Evolutionary conservation across 1,140 invertebrate genomes (phyloP), one percentile per base, ranked within the genome.

Genomic region (Trypoxylus dichotomus): DNA sequence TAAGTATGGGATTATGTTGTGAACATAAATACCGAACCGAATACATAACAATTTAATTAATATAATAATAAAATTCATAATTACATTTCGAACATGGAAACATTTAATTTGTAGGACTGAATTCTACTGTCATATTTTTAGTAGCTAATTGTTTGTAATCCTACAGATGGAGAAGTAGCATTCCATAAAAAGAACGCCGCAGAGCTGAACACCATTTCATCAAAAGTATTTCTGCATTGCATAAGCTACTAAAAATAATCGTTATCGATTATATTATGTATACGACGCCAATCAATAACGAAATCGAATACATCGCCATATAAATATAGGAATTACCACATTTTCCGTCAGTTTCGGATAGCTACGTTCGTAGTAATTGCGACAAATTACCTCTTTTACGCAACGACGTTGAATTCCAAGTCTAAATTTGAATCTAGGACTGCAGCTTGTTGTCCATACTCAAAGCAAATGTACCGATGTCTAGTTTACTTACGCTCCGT

Each of bases 281-380:
- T 10, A 24, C 21, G 6, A 68, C 24, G 27, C 5, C 24, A 29
- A 29, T 10, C 60, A 24, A 29, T 68, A 27, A 68, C 24, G 21
- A 68, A 68, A 68, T 68, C 60, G 60, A 68, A 68, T 68, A 68
- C 60, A 68, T 68, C 60, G 27, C 60, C 60, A 68, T 68, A 68
- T 68, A 68, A 68, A 68, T 68, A 68, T 24, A 13, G 60, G 24
- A 68, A 68, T 68, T 68, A 29, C 60, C 21, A 68, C 60, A 68
- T 68, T 68, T 68, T 68, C 21, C 60, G 11, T 68, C 60, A 25
- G 8, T 68, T 68, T 68, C 24, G 24, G 13, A 24, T 29, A 24
- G 19, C 24, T 68, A 3, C 21, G 60, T 2, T 68, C 24, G 24
- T 13, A 68, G 19, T 68, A 68, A 68, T 68, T 68, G 60, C 60